phyloP scores from a whole-genome alignment of 2,113 vertebrate species.

The Oreochromis aureus region DNA sequence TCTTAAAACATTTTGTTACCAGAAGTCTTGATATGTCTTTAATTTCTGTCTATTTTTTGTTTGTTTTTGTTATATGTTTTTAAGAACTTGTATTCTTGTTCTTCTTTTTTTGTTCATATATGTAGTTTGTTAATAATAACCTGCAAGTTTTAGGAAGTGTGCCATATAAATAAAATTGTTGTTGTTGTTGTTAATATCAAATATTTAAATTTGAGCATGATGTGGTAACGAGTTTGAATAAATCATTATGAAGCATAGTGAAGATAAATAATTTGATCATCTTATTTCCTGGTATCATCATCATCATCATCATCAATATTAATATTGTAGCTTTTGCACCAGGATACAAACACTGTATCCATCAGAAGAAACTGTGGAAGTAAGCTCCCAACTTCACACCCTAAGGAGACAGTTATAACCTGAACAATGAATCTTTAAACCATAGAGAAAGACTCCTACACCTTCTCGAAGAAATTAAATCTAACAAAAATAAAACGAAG shows the following conservation, averaged over 20 bases:
- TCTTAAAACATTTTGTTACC: background rate
- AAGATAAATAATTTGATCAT: background rate
- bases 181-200: background rate
- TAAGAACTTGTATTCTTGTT: background rate
- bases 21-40: background rate
- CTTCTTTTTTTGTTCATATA: background rate
- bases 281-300: background rate
- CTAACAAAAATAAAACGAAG: background rate
- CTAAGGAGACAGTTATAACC: background rate
- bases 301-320: rapidly evolving
- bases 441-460: background rate
- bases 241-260: background rate
- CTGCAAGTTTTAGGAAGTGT: rapidly evolving
- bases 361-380: background rate
- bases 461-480: background rate
- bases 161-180: background rate
- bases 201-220: background rate
- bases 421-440: background rate
- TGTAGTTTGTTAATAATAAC: background rate
- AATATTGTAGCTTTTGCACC: background rate
- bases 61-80: background rate
- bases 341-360: background rate
- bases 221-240: background rate
- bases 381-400: background rate
- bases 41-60: background rate